phyloP scores from a whole-genome alignment of 1,140 invertebrate species.

The Rhopalosiphum maidis region DNA sequence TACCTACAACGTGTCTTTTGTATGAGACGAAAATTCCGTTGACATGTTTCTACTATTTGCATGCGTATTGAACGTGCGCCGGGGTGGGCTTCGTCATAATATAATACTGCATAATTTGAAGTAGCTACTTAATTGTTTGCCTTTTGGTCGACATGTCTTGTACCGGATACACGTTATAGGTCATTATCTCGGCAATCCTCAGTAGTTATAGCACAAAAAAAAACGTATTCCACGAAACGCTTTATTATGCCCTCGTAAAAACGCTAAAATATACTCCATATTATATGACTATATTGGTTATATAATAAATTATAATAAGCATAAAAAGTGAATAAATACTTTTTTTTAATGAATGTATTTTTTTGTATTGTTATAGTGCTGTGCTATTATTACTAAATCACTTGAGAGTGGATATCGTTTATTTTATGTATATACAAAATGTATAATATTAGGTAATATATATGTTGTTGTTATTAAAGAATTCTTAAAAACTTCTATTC shows the following conservation, averaged over 20 bases:
- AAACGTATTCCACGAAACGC: too few species aligned
- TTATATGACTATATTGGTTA: background rate
- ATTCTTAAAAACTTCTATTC: background rate
- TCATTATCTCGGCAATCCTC: background rate
- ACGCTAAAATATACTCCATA: too few species aligned
- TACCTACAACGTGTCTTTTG: background rate
- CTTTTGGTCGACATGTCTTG: background rate
- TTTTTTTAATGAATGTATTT: too few species aligned
- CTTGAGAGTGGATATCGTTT: background rate
- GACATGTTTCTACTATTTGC: background rate
- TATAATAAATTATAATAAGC: background rate
- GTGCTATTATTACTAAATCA: background rate
- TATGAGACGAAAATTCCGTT: background rate
- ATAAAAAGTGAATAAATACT: too few species aligned
- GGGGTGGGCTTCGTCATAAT: background rate
- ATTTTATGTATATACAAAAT: background rate
- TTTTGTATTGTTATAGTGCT: background rate
- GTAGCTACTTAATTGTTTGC: background rate
- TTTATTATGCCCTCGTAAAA: background rate
- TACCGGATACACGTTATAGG: background rate
- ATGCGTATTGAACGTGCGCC: background rate
- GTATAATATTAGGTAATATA: background rate
- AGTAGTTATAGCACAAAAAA: background rate
- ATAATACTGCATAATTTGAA: too few species aligned
- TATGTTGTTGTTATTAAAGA: background rate